Evolutionary conservation across 2,888 invertebrate species (phyloP).

Genomic region (Polydrusus pterygomalis): DNA sequence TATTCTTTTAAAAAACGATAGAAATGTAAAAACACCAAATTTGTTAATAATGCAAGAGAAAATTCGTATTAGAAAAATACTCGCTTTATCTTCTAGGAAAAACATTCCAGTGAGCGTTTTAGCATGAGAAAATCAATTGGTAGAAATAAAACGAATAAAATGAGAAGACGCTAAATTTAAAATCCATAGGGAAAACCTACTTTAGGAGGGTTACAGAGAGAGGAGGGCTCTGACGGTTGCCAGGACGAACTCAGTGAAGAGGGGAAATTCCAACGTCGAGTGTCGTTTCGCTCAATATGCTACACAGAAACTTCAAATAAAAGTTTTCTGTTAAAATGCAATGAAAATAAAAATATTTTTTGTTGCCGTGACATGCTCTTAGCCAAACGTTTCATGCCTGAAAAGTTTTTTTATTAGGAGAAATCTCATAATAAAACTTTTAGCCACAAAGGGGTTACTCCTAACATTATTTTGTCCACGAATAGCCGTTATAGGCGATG

Average conservation of each 20-base stretch:
- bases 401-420: neutral
- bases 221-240: slow-evolving; percentile 50
- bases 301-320: slow-evolving; percentile 40
- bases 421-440: neutral
- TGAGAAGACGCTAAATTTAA: slow-evolving; percentile 49
- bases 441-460: no score
- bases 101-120: slow-evolving; percentile 1
- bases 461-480: no score
- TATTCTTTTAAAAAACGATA: neutral
- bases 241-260: slow-evolving; percentile 44
- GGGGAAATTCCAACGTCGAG: slow-evolving; percentile 51
- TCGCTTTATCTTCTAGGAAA: neutral
- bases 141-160: slow-evolving; percentile 48
- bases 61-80: neutral
- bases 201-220: slow-evolving; percentile 43
- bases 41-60: no score
- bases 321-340: slow-evolving; percentile 23
- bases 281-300: slow-evolving; percentile 49
- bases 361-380: neutral
- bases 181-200: slow-evolving; percentile 46
- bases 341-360: slow-evolving; percentile 4
- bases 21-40: neutral
- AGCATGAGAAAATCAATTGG: slow-evolving; percentile 28
- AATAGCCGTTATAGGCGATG: no score
- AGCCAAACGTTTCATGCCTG: neutral